phyloP scores from a whole-genome alignment of 2,113 vertebrate species.

The Prunella fulvescens region DNA sequence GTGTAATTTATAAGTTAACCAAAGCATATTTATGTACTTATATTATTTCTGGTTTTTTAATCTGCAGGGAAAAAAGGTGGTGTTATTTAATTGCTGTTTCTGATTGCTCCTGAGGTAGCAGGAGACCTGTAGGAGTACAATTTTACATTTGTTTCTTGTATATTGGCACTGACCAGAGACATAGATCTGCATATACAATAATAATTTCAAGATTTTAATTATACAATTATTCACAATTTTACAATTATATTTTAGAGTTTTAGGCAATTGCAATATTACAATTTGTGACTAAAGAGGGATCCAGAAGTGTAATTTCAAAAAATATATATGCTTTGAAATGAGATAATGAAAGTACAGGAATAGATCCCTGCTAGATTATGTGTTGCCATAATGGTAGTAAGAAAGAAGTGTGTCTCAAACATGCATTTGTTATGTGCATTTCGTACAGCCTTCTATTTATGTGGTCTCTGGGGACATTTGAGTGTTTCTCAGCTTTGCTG shows the following conservation, averaged over 20 bases:
- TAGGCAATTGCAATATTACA: background rate
- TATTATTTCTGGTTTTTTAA: slow-evolving; percentile 4
- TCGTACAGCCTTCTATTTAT: background rate
- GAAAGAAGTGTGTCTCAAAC: background rate
- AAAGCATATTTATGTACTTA: background rate
- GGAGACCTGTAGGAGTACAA: background rate
- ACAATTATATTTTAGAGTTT: background rate
- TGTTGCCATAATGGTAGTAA: background rate
- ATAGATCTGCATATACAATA: background rate
- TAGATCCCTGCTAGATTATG: background rate
- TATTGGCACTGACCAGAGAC: background rate
- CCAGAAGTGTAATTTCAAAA: background rate
- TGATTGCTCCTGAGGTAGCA: background rate
- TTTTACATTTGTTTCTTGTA: background rate
- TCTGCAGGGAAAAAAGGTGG: background rate
- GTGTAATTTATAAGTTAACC: slow-evolving; percentile 12
- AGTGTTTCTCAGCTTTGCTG: background rate
- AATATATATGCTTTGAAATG: background rate
- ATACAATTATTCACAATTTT: background rate
- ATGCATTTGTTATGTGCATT: background rate
- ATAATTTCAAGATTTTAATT: background rate
- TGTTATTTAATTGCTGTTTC: background rate
- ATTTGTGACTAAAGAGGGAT: background rate
- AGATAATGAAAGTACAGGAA: background rate
- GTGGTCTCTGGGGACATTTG: background rate